Percentiles rank a stretch among this genome's conserved stretches.
These are phyloP conservation scores for Suricata suricatta DNA, from an alignment of 2,113 vertebrate genomes.

Conservation along the genomic window DNA sequence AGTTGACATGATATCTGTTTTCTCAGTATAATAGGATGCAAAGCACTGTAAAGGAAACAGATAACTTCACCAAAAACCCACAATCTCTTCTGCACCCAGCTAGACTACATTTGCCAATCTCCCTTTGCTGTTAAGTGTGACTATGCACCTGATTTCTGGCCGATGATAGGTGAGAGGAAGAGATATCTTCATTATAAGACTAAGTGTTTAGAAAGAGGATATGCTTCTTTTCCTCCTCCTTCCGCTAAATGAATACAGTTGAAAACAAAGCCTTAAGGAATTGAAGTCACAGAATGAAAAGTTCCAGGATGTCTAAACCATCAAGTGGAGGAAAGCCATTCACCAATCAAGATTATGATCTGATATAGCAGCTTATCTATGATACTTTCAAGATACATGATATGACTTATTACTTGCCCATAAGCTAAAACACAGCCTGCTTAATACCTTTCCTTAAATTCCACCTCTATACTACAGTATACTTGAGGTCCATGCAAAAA, in stretches of 20 bases:
- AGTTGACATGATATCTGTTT: background rate
- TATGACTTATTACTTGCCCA: too few relatives aligned
- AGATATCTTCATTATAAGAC: background rate
- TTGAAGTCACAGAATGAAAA: background rate
- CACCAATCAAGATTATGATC: background rate
- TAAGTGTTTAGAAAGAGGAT: background rate
- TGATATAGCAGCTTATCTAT: too few relatives aligned
- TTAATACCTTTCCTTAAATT: too few relatives aligned
- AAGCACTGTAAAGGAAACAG: background rate
- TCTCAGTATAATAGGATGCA: background rate
- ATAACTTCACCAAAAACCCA: background rate
- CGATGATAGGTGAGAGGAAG: background rate
- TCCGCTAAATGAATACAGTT: background rate
- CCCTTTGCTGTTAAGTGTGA: background rate
- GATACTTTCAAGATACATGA: too few relatives aligned
- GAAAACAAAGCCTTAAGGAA: background rate
- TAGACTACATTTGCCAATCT: background rate
- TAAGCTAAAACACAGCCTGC: too few relatives aligned
- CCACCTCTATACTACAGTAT: too few relatives aligned
- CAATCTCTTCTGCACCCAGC: background rate
- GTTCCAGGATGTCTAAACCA: background rate
- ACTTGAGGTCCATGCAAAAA: too few relatives aligned
- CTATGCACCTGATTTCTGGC: background rate
- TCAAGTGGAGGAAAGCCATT: background rate
- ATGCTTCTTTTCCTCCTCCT: background rate